Evolutionary conservation across 1,140 invertebrate species (phyloP), one percentile per base, ranked within the genome.

Genomic region (Hyphantria cunea): DNA sequence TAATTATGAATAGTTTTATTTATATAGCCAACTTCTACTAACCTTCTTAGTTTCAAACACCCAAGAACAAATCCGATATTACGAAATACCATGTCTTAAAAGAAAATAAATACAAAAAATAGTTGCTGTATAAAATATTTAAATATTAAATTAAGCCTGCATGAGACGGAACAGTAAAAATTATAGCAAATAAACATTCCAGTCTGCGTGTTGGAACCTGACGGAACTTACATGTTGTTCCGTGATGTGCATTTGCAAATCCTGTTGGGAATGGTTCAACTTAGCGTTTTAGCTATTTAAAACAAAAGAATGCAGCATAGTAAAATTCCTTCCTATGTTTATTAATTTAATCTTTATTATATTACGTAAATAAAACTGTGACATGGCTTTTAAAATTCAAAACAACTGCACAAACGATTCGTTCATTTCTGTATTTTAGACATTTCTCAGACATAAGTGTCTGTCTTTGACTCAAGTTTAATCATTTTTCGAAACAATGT

Each of bases 141-240:
- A 3, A 25, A 25, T 25, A 25, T 25, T 25, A 25, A 25, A 25
- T 5, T 5, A 44, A 13, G 2, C 11, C 41, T 58, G 55, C 55
- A 58, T 58, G 55, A 39, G 34, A 48, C 31, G 7, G 44, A 49
- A 45, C 48, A 49, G 45, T 58, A 49, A 58, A 58, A 49, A 58
- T 58, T 49, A 58, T 39, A 49, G 12, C 7, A n/a, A 39, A 58
- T 58, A 58, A 58, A 58, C 45, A 48, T 58, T 58, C 44, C 34
- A 12, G 6, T 32, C 33, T 15, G 34, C 10, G 44, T 58, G 55
- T 45, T 31, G n/a, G 31, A 14, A 10, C 6, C 45, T 58, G 55
- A 58, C 32, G 55, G 55, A 48, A 58, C 55, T 49, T 49, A 48
- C 45, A 58, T 49, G 33, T 58, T 58, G 54, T 58, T 37, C 44